These are phyloP conservation scores for Andrena hattorfiana DNA, from an alignment of 2,888 invertebrate species.

Conservation along the genomic window DNA sequence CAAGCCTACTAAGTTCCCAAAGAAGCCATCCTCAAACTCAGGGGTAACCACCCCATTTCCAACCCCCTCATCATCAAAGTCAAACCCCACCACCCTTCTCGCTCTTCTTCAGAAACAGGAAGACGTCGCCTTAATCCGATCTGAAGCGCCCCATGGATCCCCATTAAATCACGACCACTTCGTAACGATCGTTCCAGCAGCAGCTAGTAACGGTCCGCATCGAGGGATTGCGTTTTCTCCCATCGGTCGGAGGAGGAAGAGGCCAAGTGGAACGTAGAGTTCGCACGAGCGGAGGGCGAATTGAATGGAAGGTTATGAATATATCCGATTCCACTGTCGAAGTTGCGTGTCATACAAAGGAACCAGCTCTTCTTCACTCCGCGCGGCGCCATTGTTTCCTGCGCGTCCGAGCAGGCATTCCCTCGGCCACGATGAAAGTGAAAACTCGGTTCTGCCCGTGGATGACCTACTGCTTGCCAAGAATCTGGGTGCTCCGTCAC, in stretches of 20 bases:
- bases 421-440: slow-evolving; percentile 82
- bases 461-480: slow-evolving; percentile 83
- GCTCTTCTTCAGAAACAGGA: too few relatives aligned
- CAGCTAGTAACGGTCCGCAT: slow-evolving; percentile 3
- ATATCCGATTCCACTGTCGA: slow-evolving; percentile 73
- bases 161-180: slow-evolving; percentile 15
- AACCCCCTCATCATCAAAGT: too few relatives aligned
- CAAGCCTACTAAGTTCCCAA: too few relatives aligned
- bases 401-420: slow-evolving; percentile 68
- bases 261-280: slow-evolving; percentile 75
- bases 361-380: slow-evolving; percentile 33
- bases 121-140: too few relatives aligned
- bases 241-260: slow-evolving; percentile 51
- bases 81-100: too few relatives aligned
- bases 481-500: slow-evolving; percentile 81
- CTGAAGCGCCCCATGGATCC: too few relatives aligned
- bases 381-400: slow-evolving; percentile 68
- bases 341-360: slow-evolving; percentile 71
- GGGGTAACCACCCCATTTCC: too few relatives aligned
- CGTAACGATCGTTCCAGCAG: slow-evolving; percentile 12
- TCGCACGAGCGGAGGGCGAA: slow-evolving; percentile 73
- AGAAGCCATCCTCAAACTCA: too few relatives aligned
- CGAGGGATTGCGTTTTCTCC: slow-evolving; percentile 17
- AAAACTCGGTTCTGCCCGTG: slow-evolving; percentile 80
- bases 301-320: slow-evolving; percentile 77